Base-by-base conservation (phyloP, 2,113 vertebrate genomes). In the Tylochromis polylepis region DNA sequence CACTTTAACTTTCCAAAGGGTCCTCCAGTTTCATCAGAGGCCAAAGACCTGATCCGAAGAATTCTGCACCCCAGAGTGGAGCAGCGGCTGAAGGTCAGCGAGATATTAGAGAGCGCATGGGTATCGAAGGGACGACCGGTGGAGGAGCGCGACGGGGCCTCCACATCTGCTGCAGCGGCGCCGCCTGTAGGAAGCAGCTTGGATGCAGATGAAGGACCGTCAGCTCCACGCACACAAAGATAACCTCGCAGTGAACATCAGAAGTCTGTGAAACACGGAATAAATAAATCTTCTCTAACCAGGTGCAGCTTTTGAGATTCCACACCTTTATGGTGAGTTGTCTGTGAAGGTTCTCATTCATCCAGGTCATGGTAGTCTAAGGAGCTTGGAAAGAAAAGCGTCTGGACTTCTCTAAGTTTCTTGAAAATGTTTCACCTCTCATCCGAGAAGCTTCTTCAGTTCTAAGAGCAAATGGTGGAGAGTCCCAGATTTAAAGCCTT, bases 61-160 rank as follows among this genome's bases (percentile, higher is more conserved):
- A 81, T 89, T 15, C 67, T 91, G 34, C 81, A 91, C 77, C 88
- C 85, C 5, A 20, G 14, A 5, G 58, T 70, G 34, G 36, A 82
- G 43, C 43, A 88, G 53, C n/a, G 85, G 14, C 81, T 72, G 5
- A 84, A 15, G 4, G 36, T 88, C 8, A 8, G 57, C 10, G 11
- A 18, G 11, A 86, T 92, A 77, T 46, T 82, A 2, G 2, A 15
- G 5, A 82, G 59, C 1, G 5, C 58, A 9, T 92, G 90, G 90
- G 11, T 90, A 22, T 8, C 70, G 24, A 24, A 3, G 36, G 16
- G 8, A 11, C 38, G 5, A 20, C 36, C 3, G 10, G 20, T 22
- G 51, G 31, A 83, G 34, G 24, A 53, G 2, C 24, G 22, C 4
- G 16, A n/a, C 2, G 9, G 78, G 56, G 24, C 12, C 15, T 27